Conservation (phyloP, 2,797 vertebrate genomes). For the Aphelocoma californica region DNA sequence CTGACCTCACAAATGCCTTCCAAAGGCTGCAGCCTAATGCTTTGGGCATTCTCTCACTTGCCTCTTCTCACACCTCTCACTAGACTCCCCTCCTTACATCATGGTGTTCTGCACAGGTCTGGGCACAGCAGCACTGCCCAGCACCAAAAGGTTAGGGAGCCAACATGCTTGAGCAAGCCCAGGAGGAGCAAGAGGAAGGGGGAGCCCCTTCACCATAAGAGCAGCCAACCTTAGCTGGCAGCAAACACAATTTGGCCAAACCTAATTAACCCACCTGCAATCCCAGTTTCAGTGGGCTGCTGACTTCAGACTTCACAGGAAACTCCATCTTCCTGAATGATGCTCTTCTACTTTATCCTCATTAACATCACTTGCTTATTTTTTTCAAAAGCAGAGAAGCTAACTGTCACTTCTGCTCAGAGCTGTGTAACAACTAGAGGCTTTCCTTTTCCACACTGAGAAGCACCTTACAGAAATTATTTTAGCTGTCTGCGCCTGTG, state of each 20-base stretch:
- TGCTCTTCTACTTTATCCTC: background rate
- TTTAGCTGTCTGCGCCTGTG: background rate
- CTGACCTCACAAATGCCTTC: background rate
- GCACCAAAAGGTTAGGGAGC: background rate
- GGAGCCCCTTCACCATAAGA: accelerated
- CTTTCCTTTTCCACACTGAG: background rate
- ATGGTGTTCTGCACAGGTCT: accelerated
- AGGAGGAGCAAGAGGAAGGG: background rate
- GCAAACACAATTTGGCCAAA: background rate
- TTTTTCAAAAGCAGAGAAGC: background rate
- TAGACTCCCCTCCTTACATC: background rate
- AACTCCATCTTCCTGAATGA: background rate
- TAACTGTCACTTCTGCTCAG: background rate
- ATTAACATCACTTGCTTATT: background rate
- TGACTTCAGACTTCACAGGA: background rate
- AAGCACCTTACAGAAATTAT: background rate
- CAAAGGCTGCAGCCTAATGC: background rate
- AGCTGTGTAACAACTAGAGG: background rate
- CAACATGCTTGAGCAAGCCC: accelerated
- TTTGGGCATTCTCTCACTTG: background rate
- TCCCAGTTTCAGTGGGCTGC: background rate
- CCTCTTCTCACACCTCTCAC: background rate
- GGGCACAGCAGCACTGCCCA: background rate
- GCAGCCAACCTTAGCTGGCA: background rate
- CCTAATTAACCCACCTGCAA: background rate